Evolutionary conservation across 2,888 invertebrate species (phyloP).

Genomic region (Euplagia quadripunctaria): DNA sequence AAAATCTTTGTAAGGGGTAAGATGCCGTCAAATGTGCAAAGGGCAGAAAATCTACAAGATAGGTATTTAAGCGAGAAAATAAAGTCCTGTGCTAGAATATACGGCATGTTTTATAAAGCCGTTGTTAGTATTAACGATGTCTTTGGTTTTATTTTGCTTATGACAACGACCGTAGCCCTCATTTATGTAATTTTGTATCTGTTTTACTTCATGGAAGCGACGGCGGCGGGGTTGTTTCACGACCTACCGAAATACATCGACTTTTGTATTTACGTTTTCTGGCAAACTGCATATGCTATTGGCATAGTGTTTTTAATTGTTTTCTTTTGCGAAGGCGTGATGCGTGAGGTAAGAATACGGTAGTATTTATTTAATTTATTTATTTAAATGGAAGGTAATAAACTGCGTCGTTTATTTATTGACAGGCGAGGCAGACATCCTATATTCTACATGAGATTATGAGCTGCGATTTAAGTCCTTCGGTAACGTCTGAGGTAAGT

Average conservation of each 20-base stretch:
- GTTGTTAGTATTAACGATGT: conserved; percentile 53
- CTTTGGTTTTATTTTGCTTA: conserved; percentile 63
- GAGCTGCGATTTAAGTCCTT: conserved; percentile 61
- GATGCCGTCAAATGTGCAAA: conserved; percentile 45
- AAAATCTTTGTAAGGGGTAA: conserved; percentile 58
- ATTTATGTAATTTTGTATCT: conserved; percentile 65
- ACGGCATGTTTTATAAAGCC: conserved; percentile 63
- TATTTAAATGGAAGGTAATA: background rate
- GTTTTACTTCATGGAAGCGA: conserved; percentile 80
- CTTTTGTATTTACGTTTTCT: conserved; percentile 67
- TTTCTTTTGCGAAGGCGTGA: conserved; percentile 61
- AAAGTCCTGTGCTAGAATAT: conserved; percentile 65
- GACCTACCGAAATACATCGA: conserved; percentile 63
- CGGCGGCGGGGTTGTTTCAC: conserved; percentile 70
- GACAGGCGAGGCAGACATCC: conserved; percentile 67
- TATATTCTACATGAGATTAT: conserved; percentile 69
- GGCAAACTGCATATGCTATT: conserved; percentile 66
- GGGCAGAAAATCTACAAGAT: conserved; percentile 59
- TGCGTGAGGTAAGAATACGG: conserved; percentile 59
- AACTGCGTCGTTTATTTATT: conserved; percentile 26
- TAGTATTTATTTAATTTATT: background rate
- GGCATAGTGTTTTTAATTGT: conserved; percentile 61
- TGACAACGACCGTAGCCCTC: conserved; percentile 60
- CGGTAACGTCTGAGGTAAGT: conserved; percentile 67
- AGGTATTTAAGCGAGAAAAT: conserved; percentile 65